These are phyloP conservation scores for Halesus radiatus DNA, from an alignment of 1,140 invertebrate species.

Conservation along the genomic window DNA sequence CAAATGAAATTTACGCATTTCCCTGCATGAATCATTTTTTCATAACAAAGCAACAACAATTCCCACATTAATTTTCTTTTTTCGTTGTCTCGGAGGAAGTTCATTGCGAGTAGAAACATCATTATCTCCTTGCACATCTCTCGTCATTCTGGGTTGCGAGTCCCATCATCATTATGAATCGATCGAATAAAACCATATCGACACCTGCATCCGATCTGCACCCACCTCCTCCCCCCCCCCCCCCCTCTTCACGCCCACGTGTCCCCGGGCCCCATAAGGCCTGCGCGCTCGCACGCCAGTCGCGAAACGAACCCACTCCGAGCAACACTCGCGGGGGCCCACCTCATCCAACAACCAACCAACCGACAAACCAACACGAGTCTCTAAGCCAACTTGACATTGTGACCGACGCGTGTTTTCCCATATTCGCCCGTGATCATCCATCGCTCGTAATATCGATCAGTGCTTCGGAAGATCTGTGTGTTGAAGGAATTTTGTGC, in stretches of 20 bases:
- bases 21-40: no score
- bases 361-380: background rate
- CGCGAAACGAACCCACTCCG: constrained; percentile 47
- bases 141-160: background rate
- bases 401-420: background rate
- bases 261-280: constrained; percentile 19
- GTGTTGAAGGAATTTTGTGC: background rate
- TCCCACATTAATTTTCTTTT: no score
- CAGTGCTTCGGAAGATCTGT: background rate
- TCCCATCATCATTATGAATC: background rate
- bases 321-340: constrained; percentile 22
- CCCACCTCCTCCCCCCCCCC: constrained; percentile 22
- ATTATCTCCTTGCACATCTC: no score
- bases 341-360: background rate
- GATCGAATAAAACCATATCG: constrained; percentile 18
- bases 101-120: no score
- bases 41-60: no score
- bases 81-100: no score
- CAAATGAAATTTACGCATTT: no score
- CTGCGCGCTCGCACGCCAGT: constrained; percentile 19
- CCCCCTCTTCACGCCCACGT: background rate
- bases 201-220: constrained; percentile 15
- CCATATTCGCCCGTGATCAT: background rate
- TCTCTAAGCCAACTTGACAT: background rate
- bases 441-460: background rate